Evolutionary conservation across 2,888 invertebrate species (phyloP), one percentile per base, ranked within the genome.

Genomic region (Himalopsyche tibetana): DNA sequence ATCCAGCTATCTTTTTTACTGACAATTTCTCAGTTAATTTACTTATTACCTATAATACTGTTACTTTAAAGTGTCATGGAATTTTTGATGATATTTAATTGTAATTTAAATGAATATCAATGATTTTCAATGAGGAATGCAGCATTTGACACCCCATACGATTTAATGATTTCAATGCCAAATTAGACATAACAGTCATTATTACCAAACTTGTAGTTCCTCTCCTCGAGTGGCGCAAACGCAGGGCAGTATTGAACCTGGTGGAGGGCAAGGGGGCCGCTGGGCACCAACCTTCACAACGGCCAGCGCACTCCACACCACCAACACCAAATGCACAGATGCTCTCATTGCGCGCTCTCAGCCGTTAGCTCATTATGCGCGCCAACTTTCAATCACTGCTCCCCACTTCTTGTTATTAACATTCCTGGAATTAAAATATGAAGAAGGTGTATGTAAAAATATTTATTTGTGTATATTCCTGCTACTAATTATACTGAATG

Each of bases 191-290:
- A 63, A 45, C 2, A 56, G 15, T 82, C n/a, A 82, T 82, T 51
- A 90, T 92, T 92, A 97, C 97, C 97, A 97, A 93, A 97, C 96
- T 93, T 97, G 97, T 89, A 96, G 94, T 90, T 97, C 97, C 90
- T 96, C 95, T 90, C 95, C 95, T 81, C 96, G 94, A 88, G 95
- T 94, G 45, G 97, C 95, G 91, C 97, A 97, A 89, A 97, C 94
- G 91, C 97, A 97, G 40, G 97, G 97, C 86, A 96, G 91, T 89
- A 97, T 97, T 81, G 94, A 93, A 90, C 96, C 96, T 87, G 96
- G 95, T 42, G 95, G 93, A 42, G 97, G 97, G 91, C 97, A 97
- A 90, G 88, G 88, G 79, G 87, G 88, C 80, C 88, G 84, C 87
- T 87, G 84, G 19, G 86, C 81, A 42, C 80, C 42, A 36, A 15